Base-by-base conservation (phyloP, 2,888 invertebrate species). In the Caenorhabditis sp. region DNA sequence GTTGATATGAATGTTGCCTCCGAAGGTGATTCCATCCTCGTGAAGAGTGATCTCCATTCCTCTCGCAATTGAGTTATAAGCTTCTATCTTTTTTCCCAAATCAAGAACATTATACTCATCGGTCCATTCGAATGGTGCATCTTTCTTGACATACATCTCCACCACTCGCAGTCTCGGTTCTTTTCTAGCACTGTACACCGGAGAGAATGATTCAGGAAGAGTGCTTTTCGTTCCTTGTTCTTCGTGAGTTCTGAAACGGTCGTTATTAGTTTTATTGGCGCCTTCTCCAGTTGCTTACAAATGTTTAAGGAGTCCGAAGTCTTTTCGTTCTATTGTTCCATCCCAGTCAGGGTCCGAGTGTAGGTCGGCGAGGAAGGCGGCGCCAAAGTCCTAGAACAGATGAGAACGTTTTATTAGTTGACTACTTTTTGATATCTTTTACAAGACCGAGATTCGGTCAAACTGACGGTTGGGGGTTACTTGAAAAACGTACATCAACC, bases 1-100 rank as follows among this genome's bases (percentile, higher is more conserved):
- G 84, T 93, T 93, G 56, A 94, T 94, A 64, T 94, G 93, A 76
- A 94, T 92, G 82, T 92, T 93, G 8, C 93, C 93, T 64, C 91
- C 91, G 87, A 92, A 93, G 56, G 91, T 90, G 59, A 90, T 86
- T 14, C 91, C 92, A 85, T 93, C 92, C 72, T 92, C 91, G 83
- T 91, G 89, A 92, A 92, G 81, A 35, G 88, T 85, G 49, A 94
- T 93, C 77, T 93, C 92, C 44, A 93, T 92, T 19, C 93, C 93
- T 64, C 93, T 93, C 19, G 93, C 90, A 56, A 91, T 86, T 68
- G 92, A 90, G 87, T 93, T 94, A 88, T 92, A 94, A 72, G 91
- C 92, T 35, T 93, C 90, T 47, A 94, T 93, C 88, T 92, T 92
- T 44, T 90, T 86, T 24, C 93, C 90, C 81, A 87, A 44, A 44